Evolutionary conservation across 2,113 vertebrate genomes (phyloP).

Genomic region (Salminus brasiliensis): DNA sequence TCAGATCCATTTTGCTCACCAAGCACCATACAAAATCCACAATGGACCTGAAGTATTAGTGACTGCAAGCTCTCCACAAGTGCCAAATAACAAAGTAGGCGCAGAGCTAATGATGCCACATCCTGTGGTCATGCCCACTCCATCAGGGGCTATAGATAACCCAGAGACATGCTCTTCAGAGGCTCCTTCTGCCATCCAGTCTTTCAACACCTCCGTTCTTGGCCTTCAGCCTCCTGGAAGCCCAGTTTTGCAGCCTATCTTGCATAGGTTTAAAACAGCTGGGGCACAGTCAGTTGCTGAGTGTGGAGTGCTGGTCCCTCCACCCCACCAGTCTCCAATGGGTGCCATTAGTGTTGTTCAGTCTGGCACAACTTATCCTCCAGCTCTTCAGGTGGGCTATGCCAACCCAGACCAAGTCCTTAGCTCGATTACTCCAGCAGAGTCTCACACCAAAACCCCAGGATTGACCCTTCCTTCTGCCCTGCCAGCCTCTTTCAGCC

Average conservation of each 20-base stretch:
- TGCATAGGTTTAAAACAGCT: conserved; percentile 84
- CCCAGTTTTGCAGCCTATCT: conserved; percentile 79
- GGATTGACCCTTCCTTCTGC: conserved; percentile 80
- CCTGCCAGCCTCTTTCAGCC: conserved; percentile 73
- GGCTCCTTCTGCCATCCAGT: conserved; percentile 70
- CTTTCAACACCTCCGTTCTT: conserved; percentile 76
- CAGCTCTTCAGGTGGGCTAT: conserved; percentile 61
- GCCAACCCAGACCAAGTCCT: conserved; percentile 79
- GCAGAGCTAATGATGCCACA: conserved; percentile 78
- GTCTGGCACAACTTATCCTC: conserved; percentile 74
- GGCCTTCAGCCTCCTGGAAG: conserved; percentile 69
- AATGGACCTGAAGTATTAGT: conserved; percentile 65
- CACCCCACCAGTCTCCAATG: conserved; percentile 73
- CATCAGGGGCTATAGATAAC: conserved; percentile 56
- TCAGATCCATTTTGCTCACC: conserved; percentile 81
- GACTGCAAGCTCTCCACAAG: background rate
- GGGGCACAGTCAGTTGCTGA: conserved; percentile 70
- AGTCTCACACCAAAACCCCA: conserved; percentile 81
- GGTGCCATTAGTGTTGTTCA: conserved; percentile 76
- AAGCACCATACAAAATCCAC: conserved; percentile 83
- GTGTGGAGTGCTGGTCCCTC: conserved; percentile 67
- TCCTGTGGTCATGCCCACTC: conserved; percentile 73
- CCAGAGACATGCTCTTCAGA: conserved; percentile 59
- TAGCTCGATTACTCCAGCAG: conserved; percentile 80
- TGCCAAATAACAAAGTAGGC: background rate